Evolutionary conservation across 2,888 invertebrate genomes (phyloP).

Genomic region (Anorthoa munda): DNA sequence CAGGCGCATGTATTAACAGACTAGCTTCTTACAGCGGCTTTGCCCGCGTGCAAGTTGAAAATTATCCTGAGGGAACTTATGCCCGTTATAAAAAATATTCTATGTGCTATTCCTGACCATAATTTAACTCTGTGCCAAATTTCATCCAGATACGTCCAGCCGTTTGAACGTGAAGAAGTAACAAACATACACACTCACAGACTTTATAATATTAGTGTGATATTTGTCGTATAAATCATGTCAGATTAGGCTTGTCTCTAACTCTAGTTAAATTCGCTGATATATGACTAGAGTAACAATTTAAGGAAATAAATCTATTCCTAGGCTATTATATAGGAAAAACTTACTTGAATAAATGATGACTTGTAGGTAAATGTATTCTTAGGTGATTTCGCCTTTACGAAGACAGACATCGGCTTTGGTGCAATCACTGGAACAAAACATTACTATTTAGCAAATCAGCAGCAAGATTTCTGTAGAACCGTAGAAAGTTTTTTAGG

Average conservation of each 20-base stretch:
- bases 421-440: slow-evolving; percentile 85
- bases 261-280: not conserved
- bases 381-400: slow-evolving; percentile 86
- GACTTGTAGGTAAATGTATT: slow-evolving; percentile 88
- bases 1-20: not conserved
- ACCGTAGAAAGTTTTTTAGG: not conserved
- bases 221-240: not conserved
- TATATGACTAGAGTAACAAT: not conserved
- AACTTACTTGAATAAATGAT: slow-evolving; percentile 86
- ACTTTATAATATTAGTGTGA: too few relatives aligned
- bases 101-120: too few relatives aligned
- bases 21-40: too few relatives aligned
- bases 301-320: not conserved
- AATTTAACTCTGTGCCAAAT: too few relatives aligned
- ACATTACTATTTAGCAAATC: not conserved
- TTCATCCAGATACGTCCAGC: too few relatives aligned
- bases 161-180: too few relatives aligned
- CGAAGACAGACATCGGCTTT: slow-evolving; percentile 91
- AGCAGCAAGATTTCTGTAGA: not conserved
- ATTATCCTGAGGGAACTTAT: too few relatives aligned
- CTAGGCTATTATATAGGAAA: not conserved
- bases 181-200: too few relatives aligned
- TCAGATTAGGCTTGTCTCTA: not conserved
- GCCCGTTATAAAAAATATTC: too few relatives aligned
- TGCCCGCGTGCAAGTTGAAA: too few relatives aligned